Evolutionary conservation across 2,888 invertebrate genomes (phyloP).

Genomic region (Crocallis elinguaria): DNA sequence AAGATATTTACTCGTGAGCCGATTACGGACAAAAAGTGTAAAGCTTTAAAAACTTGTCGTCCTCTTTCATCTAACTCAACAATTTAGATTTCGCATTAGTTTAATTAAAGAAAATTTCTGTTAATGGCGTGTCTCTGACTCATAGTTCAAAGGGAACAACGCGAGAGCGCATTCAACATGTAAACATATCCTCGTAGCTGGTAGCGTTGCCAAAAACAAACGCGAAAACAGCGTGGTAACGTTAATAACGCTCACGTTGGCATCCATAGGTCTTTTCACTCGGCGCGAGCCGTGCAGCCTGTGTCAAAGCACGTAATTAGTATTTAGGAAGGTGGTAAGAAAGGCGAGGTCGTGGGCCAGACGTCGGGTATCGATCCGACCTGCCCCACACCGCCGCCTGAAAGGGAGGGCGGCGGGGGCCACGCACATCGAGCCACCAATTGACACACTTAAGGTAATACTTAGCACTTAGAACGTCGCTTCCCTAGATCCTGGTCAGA

Average conservation of each 20-base stretch:
- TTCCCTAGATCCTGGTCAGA: conserved; percentile 58
- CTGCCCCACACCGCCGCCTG: conserved; percentile 78
- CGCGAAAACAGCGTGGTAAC: conserved; percentile 60
- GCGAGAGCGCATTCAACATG: conserved; percentile 44
- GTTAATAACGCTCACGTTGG: conserved; percentile 74
- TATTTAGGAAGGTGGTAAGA: conserved; percentile 85
- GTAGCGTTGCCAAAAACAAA: conserved; percentile 67
- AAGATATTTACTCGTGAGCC: conserved; percentile 17
- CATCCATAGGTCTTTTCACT: conserved; percentile 79
- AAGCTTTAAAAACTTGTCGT: not conserved
- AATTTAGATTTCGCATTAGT: conserved; percentile 22
- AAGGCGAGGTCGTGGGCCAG: conserved; percentile 85
- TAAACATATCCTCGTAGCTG: conserved; percentile 49
- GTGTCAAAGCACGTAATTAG: conserved; percentile 85
- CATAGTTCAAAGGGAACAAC: conserved; percentile 32
- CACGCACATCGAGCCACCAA: conserved; percentile 83
- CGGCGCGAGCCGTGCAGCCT: conserved; percentile 75
- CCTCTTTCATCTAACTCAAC: conserved; percentile 10
- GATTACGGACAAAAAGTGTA: conserved; percentile 13
- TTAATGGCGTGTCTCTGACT: conserved; percentile 10
- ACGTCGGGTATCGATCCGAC: conserved; percentile 88
- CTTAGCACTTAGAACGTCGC: conserved; percentile 73
- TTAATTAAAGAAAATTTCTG: conserved; percentile 21
- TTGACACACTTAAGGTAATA: conserved; percentile 84
- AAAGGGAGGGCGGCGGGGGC: conserved; percentile 62